These are phyloP conservation scores for Cantharis lateralis DNA, from an alignment of 2,888 invertebrate species.

Conservation along the genomic window DNA sequence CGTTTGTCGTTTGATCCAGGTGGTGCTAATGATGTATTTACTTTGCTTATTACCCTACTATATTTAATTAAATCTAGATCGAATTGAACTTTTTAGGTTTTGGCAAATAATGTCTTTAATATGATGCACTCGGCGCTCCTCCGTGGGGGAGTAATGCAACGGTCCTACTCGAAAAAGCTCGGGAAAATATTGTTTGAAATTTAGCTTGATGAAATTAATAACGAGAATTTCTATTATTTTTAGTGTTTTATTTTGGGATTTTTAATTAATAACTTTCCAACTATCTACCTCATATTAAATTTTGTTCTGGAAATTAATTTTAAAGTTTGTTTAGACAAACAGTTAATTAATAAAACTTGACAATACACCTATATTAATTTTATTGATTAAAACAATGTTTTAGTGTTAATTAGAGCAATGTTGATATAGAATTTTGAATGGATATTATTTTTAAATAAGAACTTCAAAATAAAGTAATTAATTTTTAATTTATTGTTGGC, in stretches of 20 bases:
- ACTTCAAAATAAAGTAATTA: not conserved
- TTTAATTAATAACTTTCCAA: not conserved
- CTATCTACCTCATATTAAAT: not conserved
- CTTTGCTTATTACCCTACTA: constrained; percentile 4
- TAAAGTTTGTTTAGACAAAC: not conserved
- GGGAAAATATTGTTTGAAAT: no score
- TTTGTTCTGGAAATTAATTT: not conserved
- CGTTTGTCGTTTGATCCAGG: constrained; percentile 25
- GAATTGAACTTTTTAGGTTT: not conserved
- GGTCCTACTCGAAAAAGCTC: no score
- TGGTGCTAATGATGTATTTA: constrained; percentile 35
- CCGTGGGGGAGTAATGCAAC: not conserved
- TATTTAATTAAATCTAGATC: not conserved
- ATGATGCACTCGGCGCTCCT: no score
- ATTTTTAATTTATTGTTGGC: not conserved
- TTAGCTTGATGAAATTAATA: not conserved
- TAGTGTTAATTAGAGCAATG: not conserved
- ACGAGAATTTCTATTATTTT: not conserved
- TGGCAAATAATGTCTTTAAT: no score
- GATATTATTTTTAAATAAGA: not conserved
- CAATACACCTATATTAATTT: not conserved
- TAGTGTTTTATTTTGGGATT: not conserved
- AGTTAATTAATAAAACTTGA: not conserved
- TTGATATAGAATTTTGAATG: not conserved
- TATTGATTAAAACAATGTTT: not conserved